phyloP scores from a whole-genome alignment of 92 coral and sea anemone genomes.

The Hydrozoanthus gracilis region DNA sequence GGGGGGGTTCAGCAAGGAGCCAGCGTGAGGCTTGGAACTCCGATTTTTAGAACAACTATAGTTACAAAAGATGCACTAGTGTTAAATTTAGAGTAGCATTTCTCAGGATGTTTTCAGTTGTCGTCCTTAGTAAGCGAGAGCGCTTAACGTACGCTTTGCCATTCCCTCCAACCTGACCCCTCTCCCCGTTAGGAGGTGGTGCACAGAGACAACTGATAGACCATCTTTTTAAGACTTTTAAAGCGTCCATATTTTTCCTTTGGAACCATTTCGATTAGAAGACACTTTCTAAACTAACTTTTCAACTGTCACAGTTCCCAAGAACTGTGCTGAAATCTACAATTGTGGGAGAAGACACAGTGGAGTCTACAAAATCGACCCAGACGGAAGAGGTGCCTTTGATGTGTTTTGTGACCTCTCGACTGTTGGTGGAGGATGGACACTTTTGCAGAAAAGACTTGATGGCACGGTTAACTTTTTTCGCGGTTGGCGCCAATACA shows the following conservation, averaged over 20 bases:
- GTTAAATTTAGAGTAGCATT: too few relatives aligned
- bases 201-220: not conserved
- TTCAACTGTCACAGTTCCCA: constrained; percentile 2
- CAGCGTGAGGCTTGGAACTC: too few relatives aligned
- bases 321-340: constrained; percentile 38
- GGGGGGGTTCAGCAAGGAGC: too few relatives aligned
- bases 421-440: constrained; percentile 50
- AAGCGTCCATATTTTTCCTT: not conserved
- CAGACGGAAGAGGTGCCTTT: constrained; percentile 46
- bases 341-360: constrained; percentile 18
- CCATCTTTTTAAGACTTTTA: not conserved
- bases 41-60: too few relatives aligned
- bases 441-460: constrained; percentile 38
- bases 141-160: too few relatives aligned
- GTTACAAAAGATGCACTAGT: too few relatives aligned
- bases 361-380: constrained; percentile 45
- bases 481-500: constrained; percentile 43
- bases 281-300: not conserved
- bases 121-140: too few relatives aligned
- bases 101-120: too few relatives aligned
- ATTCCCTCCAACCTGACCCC: too few relatives aligned
- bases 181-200: too few relatives aligned
- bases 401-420: constrained; percentile 40
- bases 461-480: constrained; percentile 50
- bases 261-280: not conserved